Evolutionary conservation across 1,140 invertebrate species (phyloP).

Genomic region (Apocrypta bakeri): DNA sequence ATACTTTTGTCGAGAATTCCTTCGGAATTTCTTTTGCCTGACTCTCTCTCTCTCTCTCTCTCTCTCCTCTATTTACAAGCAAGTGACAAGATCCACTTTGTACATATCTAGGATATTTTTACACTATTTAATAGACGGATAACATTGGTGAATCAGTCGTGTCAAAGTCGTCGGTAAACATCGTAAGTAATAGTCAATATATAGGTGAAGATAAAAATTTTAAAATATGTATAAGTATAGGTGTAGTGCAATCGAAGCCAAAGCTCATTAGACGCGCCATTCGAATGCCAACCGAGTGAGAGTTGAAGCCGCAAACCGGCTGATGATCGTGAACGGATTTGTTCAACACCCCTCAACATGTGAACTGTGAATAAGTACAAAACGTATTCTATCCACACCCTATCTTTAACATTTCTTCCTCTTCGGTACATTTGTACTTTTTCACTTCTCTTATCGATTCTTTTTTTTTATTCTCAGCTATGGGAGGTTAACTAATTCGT

Average conservation of each 20-base stretch:
- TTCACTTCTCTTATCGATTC: neutral
- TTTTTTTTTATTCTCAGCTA: neutral
- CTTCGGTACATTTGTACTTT: constrained; percentile 9
- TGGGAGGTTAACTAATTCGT: neutral
- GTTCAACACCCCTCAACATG: constrained; percentile 40
- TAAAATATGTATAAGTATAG: too few relatives aligned
- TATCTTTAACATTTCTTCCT: constrained; percentile 35
- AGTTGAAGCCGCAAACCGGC: neutral
- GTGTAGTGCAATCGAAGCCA: too few relatives aligned
- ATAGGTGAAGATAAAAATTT: too few relatives aligned
- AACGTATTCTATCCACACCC: constrained; percentile 4
- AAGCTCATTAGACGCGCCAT: constrained; percentile 12
- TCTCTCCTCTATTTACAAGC: too few relatives aligned
- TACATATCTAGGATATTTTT: too few relatives aligned
- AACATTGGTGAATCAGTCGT: too few relatives aligned
- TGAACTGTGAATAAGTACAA: constrained; percentile 42
- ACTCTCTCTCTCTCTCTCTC: too few relatives aligned
- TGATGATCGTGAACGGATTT: constrained; percentile 39
- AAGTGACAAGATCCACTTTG: too few relatives aligned
- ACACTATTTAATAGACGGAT: too few relatives aligned
- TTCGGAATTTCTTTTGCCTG: too few relatives aligned
- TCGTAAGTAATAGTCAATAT: too few relatives aligned
- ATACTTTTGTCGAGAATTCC: neutral
- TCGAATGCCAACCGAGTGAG: neutral
- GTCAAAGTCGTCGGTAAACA: too few relatives aligned